A percentile compares a stretch with the other conserved stretches of the same genome.
Conservation (phyloP, 92 coral and sea anemone genomes). For the Diadumene lineata region DNA sequence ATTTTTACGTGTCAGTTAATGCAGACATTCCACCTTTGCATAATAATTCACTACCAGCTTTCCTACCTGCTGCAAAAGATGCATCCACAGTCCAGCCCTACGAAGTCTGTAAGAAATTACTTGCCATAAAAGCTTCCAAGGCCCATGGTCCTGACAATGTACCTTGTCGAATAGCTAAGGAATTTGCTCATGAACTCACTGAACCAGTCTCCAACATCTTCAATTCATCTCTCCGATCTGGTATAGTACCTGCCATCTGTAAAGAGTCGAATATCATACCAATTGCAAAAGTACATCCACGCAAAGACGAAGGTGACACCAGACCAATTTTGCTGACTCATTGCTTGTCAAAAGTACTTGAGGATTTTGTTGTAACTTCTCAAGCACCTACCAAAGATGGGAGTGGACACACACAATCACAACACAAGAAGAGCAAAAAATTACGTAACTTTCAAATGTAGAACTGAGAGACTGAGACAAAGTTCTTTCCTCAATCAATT, state of each 20-base stretch:
- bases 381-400: too few relatives aligned
- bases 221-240: neutral
- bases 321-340: conserved; percentile 9
- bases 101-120: neutral
- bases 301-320: neutral
- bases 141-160: neutral
- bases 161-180: neutral
- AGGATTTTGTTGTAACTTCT: conserved; percentile 33
- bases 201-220: neutral
- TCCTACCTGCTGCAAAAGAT: too few relatives aligned
- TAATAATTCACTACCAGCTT: neutral
- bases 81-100: neutral
- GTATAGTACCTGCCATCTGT: neutral
- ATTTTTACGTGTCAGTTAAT: neutral
- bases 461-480: too few relatives aligned
- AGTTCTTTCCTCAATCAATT: too few relatives aligned
- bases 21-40: too few relatives aligned
- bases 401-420: too few relatives aligned
- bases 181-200: neutral
- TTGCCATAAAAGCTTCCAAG: neutral
- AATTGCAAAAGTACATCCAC: neutral
- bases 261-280: neutral
- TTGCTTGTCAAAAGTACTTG: conserved; percentile 12
- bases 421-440: too few relatives aligned
- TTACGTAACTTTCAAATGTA: too few relatives aligned